These are phyloP conservation scores for Aporophyla lueneburgensis DNA, from an alignment of 2,888 invertebrate genomes.

Conservation along the genomic window DNA sequence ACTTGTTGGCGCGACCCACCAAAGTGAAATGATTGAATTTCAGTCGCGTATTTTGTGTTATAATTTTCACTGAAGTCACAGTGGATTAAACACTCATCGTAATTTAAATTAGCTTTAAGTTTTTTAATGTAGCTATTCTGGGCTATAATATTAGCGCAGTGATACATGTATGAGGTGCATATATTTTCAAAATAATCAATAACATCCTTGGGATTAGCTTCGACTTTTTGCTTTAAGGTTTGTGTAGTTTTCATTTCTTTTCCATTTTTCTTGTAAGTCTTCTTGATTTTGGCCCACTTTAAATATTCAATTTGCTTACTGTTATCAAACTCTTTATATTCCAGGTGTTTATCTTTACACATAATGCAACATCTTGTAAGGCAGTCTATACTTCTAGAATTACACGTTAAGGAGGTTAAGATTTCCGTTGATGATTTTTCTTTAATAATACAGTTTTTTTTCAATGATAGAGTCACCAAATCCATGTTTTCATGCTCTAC, in stretches of 20 bases:
- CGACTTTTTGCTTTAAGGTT: slow-evolving; percentile 23
- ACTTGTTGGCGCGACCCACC: slow-evolving; percentile 45
- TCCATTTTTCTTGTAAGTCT: slow-evolving; percentile 30
- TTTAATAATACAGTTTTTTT: slow-evolving; percentile 27
- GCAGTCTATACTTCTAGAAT: slow-evolving; percentile 31
- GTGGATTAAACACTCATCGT: slow-evolving; percentile 35
- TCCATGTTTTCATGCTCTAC: slow-evolving; percentile 38
- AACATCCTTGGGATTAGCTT: slow-evolving; percentile 22
- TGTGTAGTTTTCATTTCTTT: slow-evolving; percentile 25
- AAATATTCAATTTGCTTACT: slow-evolving; percentile 27
- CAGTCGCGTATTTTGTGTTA: slow-evolving; percentile 38
- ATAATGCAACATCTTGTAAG: slow-evolving; percentile 26
- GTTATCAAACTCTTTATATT: slow-evolving; percentile 40
- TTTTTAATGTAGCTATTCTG: slow-evolving; percentile 28
- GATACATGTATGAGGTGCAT: slow-evolving; percentile 28
- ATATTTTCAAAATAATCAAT: slow-evolving; percentile 27
- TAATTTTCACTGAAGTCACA: slow-evolving; percentile 48
- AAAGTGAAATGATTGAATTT: slow-evolving; percentile 54
- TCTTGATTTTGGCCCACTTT: slow-evolving; percentile 16
- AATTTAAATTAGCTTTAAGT: slow-evolving; percentile 28
- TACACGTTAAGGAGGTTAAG: slow-evolving; percentile 24
- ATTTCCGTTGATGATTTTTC: slow-evolving; percentile 32
- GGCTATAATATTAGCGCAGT: slow-evolving; percentile 20
- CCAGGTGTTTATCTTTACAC: slow-evolving; percentile 35
- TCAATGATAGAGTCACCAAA: slow-evolving; percentile 18